phyloP scores from a whole-genome alignment of 2,113 vertebrate species.

The Emberiza fucata region DNA sequence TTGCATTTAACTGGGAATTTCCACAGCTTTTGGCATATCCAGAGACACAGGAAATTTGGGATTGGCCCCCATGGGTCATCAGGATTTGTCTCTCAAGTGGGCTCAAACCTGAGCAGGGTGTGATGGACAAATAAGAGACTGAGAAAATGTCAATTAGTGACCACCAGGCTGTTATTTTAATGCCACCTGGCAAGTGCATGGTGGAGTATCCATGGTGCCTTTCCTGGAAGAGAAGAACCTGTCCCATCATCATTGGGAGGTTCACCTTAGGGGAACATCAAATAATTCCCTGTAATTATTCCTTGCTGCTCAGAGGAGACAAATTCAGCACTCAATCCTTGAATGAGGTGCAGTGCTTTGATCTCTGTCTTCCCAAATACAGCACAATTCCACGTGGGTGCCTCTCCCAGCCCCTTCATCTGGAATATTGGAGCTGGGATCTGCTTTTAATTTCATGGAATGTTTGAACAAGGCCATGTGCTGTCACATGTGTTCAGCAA shows the following conservation, averaged over 20 bases:
- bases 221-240: background rate
- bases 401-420: conserved; percentile 15
- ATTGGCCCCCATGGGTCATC: background rate
- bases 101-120: background rate
- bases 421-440: conserved; percentile 7
- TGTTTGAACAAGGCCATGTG: conserved; percentile 14
- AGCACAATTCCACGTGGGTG: background rate
- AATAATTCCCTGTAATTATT: background rate
- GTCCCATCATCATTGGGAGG: background rate
- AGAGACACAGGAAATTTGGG: background rate
- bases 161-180: background rate
- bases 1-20: background rate
- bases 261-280: background rate
- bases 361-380: background rate
- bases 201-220: background rate
- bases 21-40: background rate
- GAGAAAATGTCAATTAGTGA: background rate
- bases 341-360: conserved; percentile 26
- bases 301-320: background rate
- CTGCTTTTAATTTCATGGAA: conserved; percentile 50
- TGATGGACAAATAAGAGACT: background rate
- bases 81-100: background rate
- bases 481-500: conserved; percentile 5
- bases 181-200: background rate
- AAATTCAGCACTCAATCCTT: background rate